phyloP scores from a whole-genome alignment of 2,113 vertebrate species.

The Nibea coibor region DNA sequence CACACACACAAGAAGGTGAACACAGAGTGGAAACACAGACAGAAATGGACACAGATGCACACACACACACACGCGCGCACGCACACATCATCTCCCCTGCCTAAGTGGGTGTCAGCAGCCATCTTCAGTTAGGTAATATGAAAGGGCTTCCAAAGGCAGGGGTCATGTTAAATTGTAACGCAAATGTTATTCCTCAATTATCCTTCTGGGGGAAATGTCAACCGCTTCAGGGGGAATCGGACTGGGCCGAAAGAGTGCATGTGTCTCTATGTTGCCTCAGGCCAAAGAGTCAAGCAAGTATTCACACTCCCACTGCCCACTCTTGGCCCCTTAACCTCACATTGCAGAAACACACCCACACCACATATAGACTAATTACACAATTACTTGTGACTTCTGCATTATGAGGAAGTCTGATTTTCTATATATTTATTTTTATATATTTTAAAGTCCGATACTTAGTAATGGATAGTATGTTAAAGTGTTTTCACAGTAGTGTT shows the following conservation, averaged over 20 bases:
- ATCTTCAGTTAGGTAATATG: slow-evolving; percentile 91
- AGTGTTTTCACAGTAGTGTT: not conserved
- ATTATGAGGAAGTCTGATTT: slow-evolving; percentile 17
- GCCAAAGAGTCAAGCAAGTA: slow-evolving; percentile 78
- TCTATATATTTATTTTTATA: slow-evolving; percentile 41
- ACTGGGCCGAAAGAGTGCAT: slow-evolving; percentile 66
- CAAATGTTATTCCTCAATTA: slow-evolving; percentile 99
- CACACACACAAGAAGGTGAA: slow-evolving; percentile 7
- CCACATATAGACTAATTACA: slow-evolving; percentile 22
- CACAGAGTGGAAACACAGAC: slow-evolving; percentile 9
- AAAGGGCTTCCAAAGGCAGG: slow-evolving; percentile 93
- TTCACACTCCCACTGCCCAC: slow-evolving; percentile 65
- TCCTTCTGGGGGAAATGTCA: slow-evolving; percentile 96
- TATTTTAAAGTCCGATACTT: not conserved
- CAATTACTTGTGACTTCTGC: slow-evolving; percentile 12
- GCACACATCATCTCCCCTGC: slow-evolving; percentile 62
- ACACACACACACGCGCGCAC: slow-evolving; percentile 16
- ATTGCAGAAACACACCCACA: slow-evolving; percentile 16
- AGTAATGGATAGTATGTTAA: not conserved
- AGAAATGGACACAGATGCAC: slow-evolving; percentile 19
- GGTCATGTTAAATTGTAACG: slow-evolving; percentile 96
- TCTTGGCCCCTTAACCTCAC: slow-evolving; percentile 3
- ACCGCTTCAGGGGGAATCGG: slow-evolving; percentile 90
- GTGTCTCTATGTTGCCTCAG: slow-evolving; percentile 57
- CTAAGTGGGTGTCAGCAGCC: slow-evolving; percentile 88